Percentiles rank a stretch among this genome's conserved stretches.
phyloP scores from a whole-genome alignment of 2,888 invertebrate species.

The Leucophenga montana region DNA sequence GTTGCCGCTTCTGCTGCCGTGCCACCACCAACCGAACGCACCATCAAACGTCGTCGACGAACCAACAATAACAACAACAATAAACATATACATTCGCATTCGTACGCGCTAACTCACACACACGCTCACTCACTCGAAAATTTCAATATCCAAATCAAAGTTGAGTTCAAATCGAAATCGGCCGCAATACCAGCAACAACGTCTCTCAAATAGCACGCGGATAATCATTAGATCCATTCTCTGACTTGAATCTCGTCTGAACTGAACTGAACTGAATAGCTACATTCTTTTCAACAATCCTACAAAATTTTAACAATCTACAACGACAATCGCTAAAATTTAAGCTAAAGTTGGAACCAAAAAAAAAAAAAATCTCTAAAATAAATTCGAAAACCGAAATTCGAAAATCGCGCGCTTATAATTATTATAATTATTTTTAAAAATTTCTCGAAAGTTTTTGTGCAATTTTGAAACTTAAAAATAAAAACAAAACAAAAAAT shows the following conservation, averaged over 20 bases:
- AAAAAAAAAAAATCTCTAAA: conserved; percentile 8
- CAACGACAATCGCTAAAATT: neutral
- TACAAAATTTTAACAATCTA: conserved; percentile 3
- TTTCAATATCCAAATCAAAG: conserved; percentile 70
- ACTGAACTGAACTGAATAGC: conserved; percentile 10
- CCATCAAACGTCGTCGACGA: conserved; percentile 1
- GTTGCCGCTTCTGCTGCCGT: conserved; percentile 34
- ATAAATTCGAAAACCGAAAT: neutral
- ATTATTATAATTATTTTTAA: no score
- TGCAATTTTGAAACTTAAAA: no score
- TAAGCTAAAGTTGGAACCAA: neutral
- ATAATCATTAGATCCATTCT: conserved; percentile 55
- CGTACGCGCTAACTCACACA: conserved; percentile 43
- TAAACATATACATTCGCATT: conserved; percentile 5
- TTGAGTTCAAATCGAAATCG: conserved; percentile 71
- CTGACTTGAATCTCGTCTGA: conserved; percentile 45
- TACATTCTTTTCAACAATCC: neutral
- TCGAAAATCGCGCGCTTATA: neutral
- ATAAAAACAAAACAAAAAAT: no score
- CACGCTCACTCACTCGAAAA: conserved; percentile 56
- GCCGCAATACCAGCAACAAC: conserved; percentile 71
- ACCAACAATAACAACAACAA: conserved; percentile 10
- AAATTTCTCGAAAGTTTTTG: no score
- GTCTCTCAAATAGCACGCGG: conserved; percentile 64
- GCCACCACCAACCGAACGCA: conserved; percentile 47